phyloP scores from a whole-genome alignment of 2,888 invertebrate species.

The Megalurothrips usitatus region DNA sequence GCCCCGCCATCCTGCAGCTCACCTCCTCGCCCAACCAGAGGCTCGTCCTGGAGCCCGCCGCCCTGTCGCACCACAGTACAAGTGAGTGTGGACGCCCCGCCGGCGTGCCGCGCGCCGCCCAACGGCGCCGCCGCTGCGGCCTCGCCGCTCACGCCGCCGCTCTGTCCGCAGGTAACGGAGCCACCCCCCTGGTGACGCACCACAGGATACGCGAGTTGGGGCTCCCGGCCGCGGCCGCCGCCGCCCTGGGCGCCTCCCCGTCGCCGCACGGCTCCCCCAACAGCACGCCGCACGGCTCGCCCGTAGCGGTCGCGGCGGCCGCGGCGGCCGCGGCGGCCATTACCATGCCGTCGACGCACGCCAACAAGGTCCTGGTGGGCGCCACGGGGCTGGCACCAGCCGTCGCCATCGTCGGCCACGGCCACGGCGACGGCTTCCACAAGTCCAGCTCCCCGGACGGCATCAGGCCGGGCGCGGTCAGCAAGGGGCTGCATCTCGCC shows the following conservation, averaged over 20 bases:
- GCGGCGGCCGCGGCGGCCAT: slow-evolving; percentile 37
- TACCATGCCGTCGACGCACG: slow-evolving; percentile 40
- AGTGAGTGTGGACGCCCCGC: not conserved
- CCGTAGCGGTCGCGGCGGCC: not conserved
- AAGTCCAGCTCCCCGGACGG: not conserved
- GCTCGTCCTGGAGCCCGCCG: slow-evolving; percentile 1
- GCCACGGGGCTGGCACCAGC: slow-evolving; percentile 42
- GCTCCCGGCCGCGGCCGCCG: not conserved
- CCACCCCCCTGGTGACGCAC: slow-evolving; percentile 5
- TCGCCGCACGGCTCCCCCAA: not conserved
- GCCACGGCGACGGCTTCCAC: not conserved
- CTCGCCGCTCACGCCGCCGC: too few relatives aligned
- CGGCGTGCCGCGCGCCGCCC: not conserved
- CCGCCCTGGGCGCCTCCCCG: not conserved
- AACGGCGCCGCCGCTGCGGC: not conserved
- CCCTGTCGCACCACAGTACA: not conserved
- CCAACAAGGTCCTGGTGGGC: slow-evolving; percentile 47
- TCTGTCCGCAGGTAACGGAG: not conserved
- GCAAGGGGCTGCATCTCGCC: not conserved
- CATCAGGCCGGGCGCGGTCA: slow-evolving; percentile 15
- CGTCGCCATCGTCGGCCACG: not conserved
- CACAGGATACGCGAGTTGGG: slow-evolving; percentile 28
- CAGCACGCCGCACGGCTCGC: not conserved
- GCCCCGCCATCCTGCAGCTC: slow-evolving; percentile 15
- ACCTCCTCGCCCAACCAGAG: not conserved